Base-by-base conservation (phyloP, 92 coral and sea anemone species). In the Phenganax marumi region DNA sequence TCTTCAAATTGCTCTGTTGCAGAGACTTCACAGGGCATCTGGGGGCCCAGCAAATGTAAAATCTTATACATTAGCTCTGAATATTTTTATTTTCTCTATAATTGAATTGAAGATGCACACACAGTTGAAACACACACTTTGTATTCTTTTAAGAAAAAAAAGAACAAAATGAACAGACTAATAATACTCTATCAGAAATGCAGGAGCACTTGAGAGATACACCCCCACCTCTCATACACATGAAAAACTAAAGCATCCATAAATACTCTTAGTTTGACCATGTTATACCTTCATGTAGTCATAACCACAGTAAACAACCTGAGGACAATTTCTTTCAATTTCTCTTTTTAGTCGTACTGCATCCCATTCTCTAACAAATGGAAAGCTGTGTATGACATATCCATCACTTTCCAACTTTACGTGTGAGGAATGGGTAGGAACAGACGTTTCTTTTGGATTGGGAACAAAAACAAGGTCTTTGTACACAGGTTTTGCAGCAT, bases 341-440 rank as follows among this genome's bases (percentile, higher is more conserved):
- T 18, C 10, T 51, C 10, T 76, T 18, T 39, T 51, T 24, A 51
- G 50, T 11, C 14, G 23, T 55, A 64, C 62, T 0, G 65, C 68
- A 26, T 76, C 70, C 81, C 81, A 76, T 22, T 51, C 81, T 54
- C 81, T 25, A 3, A 23, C 64, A 53, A 76, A 76, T 49, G 81
- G 81, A 55, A 55, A 76, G 23, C 47, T 23, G 26, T 51, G 68
- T 26, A 76, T 17, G 25, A 76, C 68, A 25, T 19, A 52, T 7
- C 81, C 81, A 5, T 46, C 48, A 3, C 33, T 14, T 47, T 76
- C 81, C 5, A 53, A 39, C 26, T 51, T 33, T 8, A 54, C 47
- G 26, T 70, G 50, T 22, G 68, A 7, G 54, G 16, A 23, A 56
- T 76, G 81, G 19, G 81, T 76, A 23, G 81, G 64, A 10, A 76